phyloP scores from a whole-genome alignment of 1,140 invertebrate species.

The Agraylea sexmaculata region DNA sequence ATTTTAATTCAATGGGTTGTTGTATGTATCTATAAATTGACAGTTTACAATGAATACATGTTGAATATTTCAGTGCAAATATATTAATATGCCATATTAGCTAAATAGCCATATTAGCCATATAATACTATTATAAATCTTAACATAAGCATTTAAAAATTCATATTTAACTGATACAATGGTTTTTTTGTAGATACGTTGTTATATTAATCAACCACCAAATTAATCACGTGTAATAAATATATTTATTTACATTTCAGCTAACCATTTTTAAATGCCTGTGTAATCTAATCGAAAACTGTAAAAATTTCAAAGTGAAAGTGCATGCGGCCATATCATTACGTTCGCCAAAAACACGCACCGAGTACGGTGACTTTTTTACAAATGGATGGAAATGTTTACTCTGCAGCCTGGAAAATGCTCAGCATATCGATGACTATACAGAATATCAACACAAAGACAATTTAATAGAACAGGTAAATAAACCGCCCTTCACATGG shows the following conservation, averaged over 20 bases:
- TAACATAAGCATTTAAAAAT: no score
- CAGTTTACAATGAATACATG: no score
- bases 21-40: no score
- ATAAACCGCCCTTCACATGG: neutral
- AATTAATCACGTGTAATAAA: no score
- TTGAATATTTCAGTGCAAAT: no score
- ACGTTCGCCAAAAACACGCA: constrained; percentile 42
- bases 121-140: no score
- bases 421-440: constrained; percentile 62
- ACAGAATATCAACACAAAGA: constrained; percentile 72
- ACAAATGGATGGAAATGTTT: constrained; percentile 54
- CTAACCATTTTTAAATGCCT: constrained; percentile 36
- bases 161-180: no score
- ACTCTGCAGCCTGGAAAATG: constrained; percentile 56
- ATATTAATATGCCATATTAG: no score
- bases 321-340: constrained; percentile 72
- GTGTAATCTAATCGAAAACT: constrained; percentile 37
- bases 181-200: no score
- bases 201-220: no score
- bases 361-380: constrained; percentile 49
- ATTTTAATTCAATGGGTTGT: no score
- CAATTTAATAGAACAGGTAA: constrained; percentile 53
- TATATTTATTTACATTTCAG: constrained; percentile 24
- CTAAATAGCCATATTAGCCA: no score
- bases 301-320: constrained; percentile 55